These are phyloP conservation scores for Murina feae DNA, from an alignment of 2,113 vertebrate genomes.

Conservation along the genomic window DNA sequence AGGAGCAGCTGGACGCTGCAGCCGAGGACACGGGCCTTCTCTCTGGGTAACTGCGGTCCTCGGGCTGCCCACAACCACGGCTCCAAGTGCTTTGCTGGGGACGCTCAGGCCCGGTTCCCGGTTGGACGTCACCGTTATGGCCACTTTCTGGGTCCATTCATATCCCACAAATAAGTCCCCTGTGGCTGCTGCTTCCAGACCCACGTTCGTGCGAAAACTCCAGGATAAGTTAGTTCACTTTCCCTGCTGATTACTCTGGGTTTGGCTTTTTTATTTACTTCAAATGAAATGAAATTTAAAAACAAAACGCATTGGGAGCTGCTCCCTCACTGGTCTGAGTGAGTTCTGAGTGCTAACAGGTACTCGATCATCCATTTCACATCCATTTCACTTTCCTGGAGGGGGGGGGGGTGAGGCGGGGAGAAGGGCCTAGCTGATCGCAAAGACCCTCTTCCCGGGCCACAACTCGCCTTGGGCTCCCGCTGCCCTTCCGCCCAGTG, in stretches of 20 bases:
- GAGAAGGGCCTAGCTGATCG: neutral
- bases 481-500: neutral
- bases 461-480: neutral
- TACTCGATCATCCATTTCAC: neutral
- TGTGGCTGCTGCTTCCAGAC: neutral
- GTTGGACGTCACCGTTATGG: neutral
- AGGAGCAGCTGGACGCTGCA: neutral
- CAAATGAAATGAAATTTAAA: neutral
- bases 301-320: neutral
- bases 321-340: neutral
- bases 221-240: neutral
- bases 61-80: accelerated
- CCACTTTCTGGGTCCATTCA: neutral
- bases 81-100: neutral
- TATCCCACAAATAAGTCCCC: neutral
- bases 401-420: neutral
- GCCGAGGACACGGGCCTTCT: neutral
- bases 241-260: neutral
- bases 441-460: neutral
- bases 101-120: neutral
- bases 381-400: neutral
- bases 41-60: neutral
- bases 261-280: neutral
- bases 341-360: neutral
- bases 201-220: neutral